Conservation (phyloP, 2,797 vertebrate species). For the Lepilemur septentrionalis region DNA sequence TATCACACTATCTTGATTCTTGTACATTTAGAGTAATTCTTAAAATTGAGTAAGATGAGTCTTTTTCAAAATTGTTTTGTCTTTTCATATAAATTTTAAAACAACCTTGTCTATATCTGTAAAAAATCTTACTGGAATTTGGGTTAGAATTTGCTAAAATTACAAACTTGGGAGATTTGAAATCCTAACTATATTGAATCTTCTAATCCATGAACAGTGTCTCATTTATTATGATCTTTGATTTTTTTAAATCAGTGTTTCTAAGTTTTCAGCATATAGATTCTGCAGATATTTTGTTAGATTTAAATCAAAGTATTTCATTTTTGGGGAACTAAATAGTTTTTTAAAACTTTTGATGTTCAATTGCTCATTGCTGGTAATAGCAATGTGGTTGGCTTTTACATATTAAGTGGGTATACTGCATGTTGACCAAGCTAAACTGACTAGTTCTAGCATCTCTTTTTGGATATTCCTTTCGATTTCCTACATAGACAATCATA, state of each 20-base stretch:
- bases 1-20: neutral
- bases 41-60: neutral
- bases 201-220: neutral
- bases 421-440: neutral
- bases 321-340: neutral
- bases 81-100: neutral
- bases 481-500: neutral
- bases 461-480: neutral
- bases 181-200: neutral
- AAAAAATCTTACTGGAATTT: neutral
- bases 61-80: neutral
- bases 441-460: neutral
- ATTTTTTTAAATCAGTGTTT: neutral
- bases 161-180: neutral
- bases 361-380: neutral
- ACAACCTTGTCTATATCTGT: neutral
- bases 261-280: neutral
- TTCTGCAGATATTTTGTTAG: neutral
- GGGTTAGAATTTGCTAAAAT: neutral
- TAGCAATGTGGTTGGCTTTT: neutral
- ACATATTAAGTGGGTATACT: neutral
- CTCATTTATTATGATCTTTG: neutral
- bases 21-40: neutral
- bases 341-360: neutral
- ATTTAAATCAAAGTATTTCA: neutral